These are phyloP conservation scores for Hapalemur alaotrensis DNA, from an alignment of 2,797 vertebrate genomes.

Conservation along the genomic window DNA sequence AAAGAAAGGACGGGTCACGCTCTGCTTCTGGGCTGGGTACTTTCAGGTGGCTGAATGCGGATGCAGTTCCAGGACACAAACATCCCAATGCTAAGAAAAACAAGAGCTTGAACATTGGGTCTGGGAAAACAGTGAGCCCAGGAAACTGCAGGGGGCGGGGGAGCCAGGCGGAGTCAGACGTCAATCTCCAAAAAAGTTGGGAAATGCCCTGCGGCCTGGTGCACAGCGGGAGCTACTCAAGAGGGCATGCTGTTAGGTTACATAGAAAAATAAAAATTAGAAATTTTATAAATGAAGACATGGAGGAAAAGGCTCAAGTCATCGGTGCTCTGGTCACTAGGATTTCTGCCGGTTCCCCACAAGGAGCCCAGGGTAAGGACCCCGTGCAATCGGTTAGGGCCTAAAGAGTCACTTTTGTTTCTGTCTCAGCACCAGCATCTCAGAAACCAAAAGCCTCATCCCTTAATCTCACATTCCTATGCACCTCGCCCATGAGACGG, in stretches of 20 bases:
- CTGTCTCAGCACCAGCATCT: neutral
- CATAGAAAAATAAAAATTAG: neutral
- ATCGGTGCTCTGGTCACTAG: neutral
- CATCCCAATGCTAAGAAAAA: neutral
- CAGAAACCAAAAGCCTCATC: conserved; percentile 29
- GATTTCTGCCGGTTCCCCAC: neutral
- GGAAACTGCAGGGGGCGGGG: neutral
- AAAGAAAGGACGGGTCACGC: neutral
- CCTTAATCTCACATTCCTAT: conserved; percentile 63
- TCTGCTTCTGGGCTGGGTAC: neutral
- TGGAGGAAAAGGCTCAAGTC: neutral
- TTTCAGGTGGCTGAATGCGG: neutral
- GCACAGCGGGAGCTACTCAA: neutral
- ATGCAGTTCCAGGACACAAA: neutral
- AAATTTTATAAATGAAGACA: neutral
- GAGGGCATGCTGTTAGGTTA: neutral
- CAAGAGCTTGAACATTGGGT: neutral
- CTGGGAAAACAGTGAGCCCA: neutral
- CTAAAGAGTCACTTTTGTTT: neutral
- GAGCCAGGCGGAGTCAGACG: neutral
- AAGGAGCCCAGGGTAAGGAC: neutral
- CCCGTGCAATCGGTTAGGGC: neutral
- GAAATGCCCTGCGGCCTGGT: too few relatives aligned
- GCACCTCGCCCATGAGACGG: conserved; percentile 46
- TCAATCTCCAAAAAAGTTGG: neutral